Conservation (phyloP, 2,888 invertebrate genomes). For the Sphaerophoria rueppellii region DNA sequence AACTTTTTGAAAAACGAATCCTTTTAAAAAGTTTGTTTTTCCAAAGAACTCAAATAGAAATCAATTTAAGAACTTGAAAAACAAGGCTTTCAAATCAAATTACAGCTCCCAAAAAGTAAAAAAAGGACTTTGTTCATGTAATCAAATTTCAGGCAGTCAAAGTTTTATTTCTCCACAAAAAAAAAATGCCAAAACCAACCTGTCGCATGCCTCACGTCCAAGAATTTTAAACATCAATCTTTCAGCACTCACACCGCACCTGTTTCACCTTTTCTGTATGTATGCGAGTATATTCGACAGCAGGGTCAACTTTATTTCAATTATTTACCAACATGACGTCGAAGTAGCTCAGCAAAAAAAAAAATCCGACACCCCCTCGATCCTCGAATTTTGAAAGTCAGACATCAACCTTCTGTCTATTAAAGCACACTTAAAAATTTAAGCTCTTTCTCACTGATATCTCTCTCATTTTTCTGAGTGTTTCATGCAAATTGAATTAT, state of each 20-base stretch:
- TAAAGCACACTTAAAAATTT: too few species aligned
- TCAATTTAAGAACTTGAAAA: not conserved
- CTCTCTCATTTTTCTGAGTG: too few species aligned
- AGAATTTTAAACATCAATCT: constrained; percentile 37
- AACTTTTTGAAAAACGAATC: not conserved
- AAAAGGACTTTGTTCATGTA: not conserved
- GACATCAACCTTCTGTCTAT: too few species aligned
- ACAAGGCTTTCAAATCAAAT: not conserved
- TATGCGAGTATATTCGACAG: not conserved
- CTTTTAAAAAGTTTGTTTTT: not conserved
- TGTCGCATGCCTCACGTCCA: constrained; percentile 22
- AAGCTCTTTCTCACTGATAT: too few species aligned
- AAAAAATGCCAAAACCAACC: constrained; percentile 1
- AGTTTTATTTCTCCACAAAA: not conserved
- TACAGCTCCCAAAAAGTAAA: not conserved
- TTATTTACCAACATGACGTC: constrained; percentile 35
- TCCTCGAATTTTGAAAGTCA: too few species aligned
- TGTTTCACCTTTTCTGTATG: constrained; percentile 1
- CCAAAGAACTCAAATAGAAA: not conserved
- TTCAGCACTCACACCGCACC: constrained; percentile 8
- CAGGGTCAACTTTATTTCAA: constrained; percentile 37
- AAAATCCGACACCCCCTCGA: not conserved
- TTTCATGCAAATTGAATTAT: too few species aligned
- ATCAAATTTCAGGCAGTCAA: not conserved
- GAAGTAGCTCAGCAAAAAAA: constrained; percentile 7